Percentiles rank a stretch among this genome's conserved stretches.
phyloP scores from a whole-genome alignment of 2,888 invertebrate species.

The Sylvicola cinctus region DNA sequence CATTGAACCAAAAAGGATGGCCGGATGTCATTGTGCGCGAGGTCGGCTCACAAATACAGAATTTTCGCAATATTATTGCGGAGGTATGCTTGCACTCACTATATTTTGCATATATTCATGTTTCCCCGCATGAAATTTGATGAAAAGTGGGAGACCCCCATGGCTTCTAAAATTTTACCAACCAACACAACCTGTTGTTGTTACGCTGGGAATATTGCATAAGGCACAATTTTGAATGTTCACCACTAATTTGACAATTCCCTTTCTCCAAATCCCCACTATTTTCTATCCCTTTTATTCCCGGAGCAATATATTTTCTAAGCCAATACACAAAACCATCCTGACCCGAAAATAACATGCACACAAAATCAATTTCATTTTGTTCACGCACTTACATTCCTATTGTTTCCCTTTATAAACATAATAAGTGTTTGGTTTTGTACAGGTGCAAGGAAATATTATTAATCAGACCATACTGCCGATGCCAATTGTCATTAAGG shows the following conservation, averaged over 20 bases:
- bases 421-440: constrained; percentile 32
- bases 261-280: no score
- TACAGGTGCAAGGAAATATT: constrained; percentile 61
- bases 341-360: no score
- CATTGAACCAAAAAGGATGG: constrained; percentile 50
- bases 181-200: no score
- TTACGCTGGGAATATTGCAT: no score
- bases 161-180: no score
- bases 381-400: background rate
- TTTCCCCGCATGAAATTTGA: background rate
- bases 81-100: constrained; percentile 37
- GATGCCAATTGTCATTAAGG: constrained; percentile 58
- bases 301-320: no score
- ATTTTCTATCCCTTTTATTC: no score
- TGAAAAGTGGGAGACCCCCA: no score
- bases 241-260: no score
- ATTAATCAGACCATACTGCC: constrained; percentile 70
- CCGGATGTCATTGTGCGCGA: constrained; percentile 50
- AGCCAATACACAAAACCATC: no score
- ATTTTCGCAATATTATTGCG: constrained; percentile 45
- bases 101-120: background rate
- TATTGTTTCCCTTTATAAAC: background rate
- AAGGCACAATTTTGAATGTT: no score
- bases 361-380: background rate
- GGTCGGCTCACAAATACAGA: constrained; percentile 44